These are phyloP conservation scores for Aurelia sp. DNA, from an alignment of 30 jellyfish, hydroid and myxozoan species.

Conservation along the genomic window DNA sequence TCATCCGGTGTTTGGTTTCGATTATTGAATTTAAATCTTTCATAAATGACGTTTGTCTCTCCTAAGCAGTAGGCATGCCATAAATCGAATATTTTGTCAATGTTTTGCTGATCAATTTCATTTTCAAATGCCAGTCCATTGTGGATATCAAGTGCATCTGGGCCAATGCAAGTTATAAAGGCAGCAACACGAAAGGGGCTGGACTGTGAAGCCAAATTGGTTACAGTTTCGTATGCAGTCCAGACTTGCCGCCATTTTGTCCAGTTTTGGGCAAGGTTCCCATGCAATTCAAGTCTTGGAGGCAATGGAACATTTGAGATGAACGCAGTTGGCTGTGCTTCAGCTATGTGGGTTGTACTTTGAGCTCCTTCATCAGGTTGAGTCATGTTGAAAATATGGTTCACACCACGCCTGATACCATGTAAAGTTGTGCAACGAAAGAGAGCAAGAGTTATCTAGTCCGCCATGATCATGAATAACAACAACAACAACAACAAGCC, in stretches of 20 bases:
- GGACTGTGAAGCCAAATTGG: conserved; percentile 13
- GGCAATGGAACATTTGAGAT: conserved; percentile 18
- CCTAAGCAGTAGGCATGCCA: not conserved
- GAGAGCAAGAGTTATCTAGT: too few relatives aligned
- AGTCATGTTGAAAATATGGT: too few relatives aligned
- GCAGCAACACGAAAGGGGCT: conserved; percentile 17
- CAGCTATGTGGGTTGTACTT: conserved; percentile 2
- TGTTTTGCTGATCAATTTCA: not conserved
- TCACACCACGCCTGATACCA: too few relatives aligned
- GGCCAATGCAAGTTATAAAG: conserved; percentile 11
- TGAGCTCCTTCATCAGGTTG: too few relatives aligned
- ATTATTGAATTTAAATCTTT: not conserved
- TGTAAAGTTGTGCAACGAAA: too few relatives aligned
- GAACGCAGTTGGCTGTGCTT: conserved; percentile 2
- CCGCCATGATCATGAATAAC: too few relatives aligned
- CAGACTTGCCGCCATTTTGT: conserved; percentile 27
- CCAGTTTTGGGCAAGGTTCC: conserved; percentile 16
- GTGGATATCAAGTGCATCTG: conserved; percentile 27
- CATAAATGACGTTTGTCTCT: too few relatives aligned
- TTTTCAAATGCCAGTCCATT: conserved; percentile 11
- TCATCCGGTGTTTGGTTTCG: conserved; percentile 12
- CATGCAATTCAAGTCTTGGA: conserved; percentile 9
- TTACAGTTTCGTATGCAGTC: conserved; percentile 15
- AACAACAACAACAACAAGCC: too few relatives aligned
- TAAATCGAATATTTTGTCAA: not conserved